These are phyloP conservation scores for Crambe crambe DNA, from an alignment of 37 sponge, comb jelly and placozoan species.

Conservation along the genomic window DNA sequence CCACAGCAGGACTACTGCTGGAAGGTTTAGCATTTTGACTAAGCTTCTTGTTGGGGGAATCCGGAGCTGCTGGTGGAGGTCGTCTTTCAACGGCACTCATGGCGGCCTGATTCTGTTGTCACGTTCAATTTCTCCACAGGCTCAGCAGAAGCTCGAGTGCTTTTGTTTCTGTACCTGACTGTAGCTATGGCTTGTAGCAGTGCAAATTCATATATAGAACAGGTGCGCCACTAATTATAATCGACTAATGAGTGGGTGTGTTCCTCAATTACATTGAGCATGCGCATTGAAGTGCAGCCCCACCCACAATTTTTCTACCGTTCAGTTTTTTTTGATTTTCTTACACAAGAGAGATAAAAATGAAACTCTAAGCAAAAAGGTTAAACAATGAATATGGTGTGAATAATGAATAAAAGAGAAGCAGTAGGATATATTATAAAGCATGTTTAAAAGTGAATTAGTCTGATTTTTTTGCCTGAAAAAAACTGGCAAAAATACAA, in stretches of 20 bases:
- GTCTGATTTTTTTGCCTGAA: background rate
- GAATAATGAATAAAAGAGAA: background rate
- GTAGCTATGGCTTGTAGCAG: background rate
- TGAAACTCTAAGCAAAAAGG: background rate
- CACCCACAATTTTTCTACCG: no score
- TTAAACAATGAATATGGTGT: background rate
- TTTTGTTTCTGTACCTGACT: background rate
- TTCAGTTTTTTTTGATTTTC: no score
- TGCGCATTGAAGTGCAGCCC: no score
- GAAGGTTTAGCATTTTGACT: no score
- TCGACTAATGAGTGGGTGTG: background rate
- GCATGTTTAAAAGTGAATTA: background rate
- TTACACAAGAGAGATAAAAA: background rate
- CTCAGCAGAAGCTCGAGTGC: background rate
- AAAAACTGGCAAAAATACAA: background rate
- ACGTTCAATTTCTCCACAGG: background rate
- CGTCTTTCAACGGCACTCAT: background rate
- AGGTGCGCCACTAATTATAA: background rate
- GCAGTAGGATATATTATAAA: background rate
- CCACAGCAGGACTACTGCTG: no score
- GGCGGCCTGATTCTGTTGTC: background rate
- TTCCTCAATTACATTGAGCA: background rate
- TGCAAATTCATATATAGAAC: no score
- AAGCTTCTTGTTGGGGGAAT: background rate
- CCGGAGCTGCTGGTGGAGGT: constrained; percentile 9